Percentiles rank a stretch among this genome's conserved stretches.
Conservation (phyloP, 2,797 vertebrate genomes). For the Allobates femoralis region DNA sequence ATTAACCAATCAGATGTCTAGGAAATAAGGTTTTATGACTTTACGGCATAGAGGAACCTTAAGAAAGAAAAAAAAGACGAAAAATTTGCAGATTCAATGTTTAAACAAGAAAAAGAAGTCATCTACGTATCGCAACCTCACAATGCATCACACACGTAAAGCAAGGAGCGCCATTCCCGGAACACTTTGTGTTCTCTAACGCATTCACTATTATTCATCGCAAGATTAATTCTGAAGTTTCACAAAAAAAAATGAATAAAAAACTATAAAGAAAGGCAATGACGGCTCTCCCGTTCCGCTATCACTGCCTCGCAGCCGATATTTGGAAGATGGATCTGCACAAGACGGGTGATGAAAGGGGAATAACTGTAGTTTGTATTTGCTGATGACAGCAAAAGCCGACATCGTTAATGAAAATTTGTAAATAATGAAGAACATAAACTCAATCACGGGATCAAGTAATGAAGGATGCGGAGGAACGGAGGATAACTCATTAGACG, state of each 20-base stretch:
- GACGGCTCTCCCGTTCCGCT: background rate
- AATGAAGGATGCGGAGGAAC: constrained; percentile 16
- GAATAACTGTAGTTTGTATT: constrained; percentile 12
- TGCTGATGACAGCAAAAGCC: background rate
- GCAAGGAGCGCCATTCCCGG: background rate
- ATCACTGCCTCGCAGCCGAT: background rate
- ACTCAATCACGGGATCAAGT: background rate
- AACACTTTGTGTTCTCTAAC: background rate
- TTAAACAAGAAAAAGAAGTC: background rate
- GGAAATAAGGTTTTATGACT: background rate
- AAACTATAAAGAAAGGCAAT: background rate
- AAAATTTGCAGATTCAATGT: background rate
- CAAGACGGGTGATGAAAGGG: constrained; percentile 4
- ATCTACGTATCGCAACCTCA: background rate
- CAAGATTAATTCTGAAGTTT: background rate
- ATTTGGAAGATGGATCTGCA: constrained; percentile 5
- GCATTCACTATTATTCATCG: constrained; percentile 6
- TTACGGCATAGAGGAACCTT: background rate
- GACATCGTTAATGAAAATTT: constrained; percentile 7
- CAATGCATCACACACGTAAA: background rate
- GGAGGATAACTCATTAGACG: background rate
- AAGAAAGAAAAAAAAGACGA: background rate
- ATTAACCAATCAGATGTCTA: background rate
- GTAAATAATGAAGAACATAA: background rate
- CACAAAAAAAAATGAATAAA: background rate